Evolutionary conservation across 2,797 vertebrate species (phyloP).

Genomic region (Sebastolobus altivelis): DNA sequence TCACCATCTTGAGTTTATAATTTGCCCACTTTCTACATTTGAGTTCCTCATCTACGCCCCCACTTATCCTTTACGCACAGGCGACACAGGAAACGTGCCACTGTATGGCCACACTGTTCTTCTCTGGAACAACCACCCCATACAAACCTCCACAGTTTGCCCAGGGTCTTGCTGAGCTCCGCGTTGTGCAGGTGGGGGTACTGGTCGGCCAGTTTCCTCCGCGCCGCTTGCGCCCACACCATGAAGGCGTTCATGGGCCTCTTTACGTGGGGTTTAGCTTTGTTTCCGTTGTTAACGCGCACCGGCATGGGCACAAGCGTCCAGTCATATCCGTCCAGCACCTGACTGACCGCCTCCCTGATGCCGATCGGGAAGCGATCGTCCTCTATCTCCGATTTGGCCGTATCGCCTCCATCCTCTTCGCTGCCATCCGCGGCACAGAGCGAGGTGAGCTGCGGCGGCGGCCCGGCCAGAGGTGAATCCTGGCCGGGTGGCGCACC

Average conservation of each 20-base stretch:
- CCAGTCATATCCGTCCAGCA: constrained; percentile 99
- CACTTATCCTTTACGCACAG: constrained; percentile 24
- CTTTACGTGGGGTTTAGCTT: constrained; percentile 96
- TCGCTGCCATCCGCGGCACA: constrained; percentile 77
- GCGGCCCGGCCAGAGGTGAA: constrained; percentile 79
- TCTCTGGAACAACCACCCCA: constrained; percentile 1
- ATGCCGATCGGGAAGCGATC: constrained; percentile 98
- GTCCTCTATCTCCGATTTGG: constrained; percentile 90
- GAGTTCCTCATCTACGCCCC: background rate
- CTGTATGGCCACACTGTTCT: constrained; percentile 52
- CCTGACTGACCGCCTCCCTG: constrained; percentile 97
- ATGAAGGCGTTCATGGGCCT: constrained; percentile 96
- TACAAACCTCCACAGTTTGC: constrained; percentile 98
- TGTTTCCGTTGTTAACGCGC: constrained; percentile 95
- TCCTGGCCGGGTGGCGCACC: constrained; percentile 73
- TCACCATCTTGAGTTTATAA: background rate
- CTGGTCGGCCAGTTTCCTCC: constrained; percentile 96
- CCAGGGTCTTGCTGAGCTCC: constrained; percentile 98
- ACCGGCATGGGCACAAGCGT: constrained; percentile 99
- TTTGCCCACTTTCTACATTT: background rate
- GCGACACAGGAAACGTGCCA: constrained; percentile 41
- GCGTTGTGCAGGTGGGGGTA: constrained; percentile 99
- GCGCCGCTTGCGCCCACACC: constrained; percentile 97
- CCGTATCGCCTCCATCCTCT: constrained; percentile 62
- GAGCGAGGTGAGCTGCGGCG: constrained; percentile 75